Evolutionary conservation across 2,113 vertebrate genomes (phyloP).

Genomic region (Prochilodus magdalenae): DNA sequence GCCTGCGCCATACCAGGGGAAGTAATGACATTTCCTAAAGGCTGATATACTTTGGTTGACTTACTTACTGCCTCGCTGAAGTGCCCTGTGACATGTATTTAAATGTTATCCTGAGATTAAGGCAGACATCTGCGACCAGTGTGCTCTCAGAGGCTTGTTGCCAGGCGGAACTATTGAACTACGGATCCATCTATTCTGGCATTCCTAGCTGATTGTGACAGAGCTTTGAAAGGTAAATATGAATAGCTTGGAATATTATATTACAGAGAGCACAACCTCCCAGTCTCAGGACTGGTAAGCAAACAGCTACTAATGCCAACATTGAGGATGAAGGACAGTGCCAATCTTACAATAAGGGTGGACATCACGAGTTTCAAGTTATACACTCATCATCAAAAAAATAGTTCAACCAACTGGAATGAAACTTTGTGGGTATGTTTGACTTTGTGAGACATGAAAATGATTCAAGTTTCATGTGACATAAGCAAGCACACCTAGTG

Average conservation of each 20-base stretch:
- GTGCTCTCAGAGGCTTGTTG: not conserved
- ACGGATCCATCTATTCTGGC: not conserved
- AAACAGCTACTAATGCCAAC: no score
- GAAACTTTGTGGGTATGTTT: no score
- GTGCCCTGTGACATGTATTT: slow-evolving; percentile 11
- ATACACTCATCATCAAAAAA: no score
- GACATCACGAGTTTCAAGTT: no score
- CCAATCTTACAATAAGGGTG: no score
- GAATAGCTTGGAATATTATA: not conserved
- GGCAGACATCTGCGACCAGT: slow-evolving; percentile 1
- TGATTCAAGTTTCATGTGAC: no score
- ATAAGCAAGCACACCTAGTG: no score
- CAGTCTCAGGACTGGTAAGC: no score
- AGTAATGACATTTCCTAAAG: slow-evolving; percentile 25
- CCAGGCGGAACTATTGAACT: slow-evolving; percentile 20
- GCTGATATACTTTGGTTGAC: not conserved
- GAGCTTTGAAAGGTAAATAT: not conserved
- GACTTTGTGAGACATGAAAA: no score
- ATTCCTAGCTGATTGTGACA: not conserved
- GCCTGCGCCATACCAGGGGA: slow-evolving; percentile 11
- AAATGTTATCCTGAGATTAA: slow-evolving; percentile 34
- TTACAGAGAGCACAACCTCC: no score
- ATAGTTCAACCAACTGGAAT: no score
- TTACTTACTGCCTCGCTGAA: not conserved
- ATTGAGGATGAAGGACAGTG: no score